A percentile compares a stretch with the other conserved stretches of the same genome.
phyloP scores from a whole-genome alignment of 2,888 invertebrate species.

The Cheilosia soror region DNA sequence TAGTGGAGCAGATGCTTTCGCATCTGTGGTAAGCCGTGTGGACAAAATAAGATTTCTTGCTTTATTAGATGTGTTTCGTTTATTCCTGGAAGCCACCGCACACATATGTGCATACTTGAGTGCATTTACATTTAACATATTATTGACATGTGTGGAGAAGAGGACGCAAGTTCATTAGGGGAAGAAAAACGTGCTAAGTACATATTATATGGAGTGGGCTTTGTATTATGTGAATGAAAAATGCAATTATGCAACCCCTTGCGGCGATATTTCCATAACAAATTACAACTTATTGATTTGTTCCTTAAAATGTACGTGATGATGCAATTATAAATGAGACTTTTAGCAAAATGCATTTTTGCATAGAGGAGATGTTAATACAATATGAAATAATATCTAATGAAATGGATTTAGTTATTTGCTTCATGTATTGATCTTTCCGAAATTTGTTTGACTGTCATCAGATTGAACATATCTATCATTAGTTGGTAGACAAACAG shows the following conservation, averaged over 20 bases:
- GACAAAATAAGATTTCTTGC: constrained; percentile 70
- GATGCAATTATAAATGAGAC: too few relatives aligned
- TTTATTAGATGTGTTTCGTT: constrained; percentile 66
- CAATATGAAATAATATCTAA: too few relatives aligned
- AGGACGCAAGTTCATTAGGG: constrained; percentile 19
- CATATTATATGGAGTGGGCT: constrained; percentile 20
- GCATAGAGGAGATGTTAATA: too few relatives aligned
- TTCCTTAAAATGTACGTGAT: constrained; percentile 14
- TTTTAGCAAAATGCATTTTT: too few relatives aligned
- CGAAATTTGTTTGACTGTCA: too few relatives aligned
- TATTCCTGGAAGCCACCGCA: constrained; percentile 52
- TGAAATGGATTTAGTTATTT: too few relatives aligned
- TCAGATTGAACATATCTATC: too few relatives aligned
- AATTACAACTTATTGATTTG: constrained; percentile 31
- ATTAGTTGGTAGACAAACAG: too few relatives aligned
- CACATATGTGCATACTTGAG: constrained; percentile 18
- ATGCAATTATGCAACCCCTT: constrained; percentile 53
- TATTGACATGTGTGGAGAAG: constrained; percentile 19
- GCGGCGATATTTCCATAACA: not conserved
- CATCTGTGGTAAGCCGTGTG: constrained; percentile 59
- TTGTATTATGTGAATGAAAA: constrained; percentile 26
- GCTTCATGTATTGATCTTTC: too few relatives aligned
- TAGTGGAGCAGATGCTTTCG: constrained; percentile 71
- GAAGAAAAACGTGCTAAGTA: constrained; percentile 19
- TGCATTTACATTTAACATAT: constrained; percentile 41